Evolutionary conservation across 2,888 invertebrate species (phyloP).

Genomic region (Choristoneura rosaceana): DNA sequence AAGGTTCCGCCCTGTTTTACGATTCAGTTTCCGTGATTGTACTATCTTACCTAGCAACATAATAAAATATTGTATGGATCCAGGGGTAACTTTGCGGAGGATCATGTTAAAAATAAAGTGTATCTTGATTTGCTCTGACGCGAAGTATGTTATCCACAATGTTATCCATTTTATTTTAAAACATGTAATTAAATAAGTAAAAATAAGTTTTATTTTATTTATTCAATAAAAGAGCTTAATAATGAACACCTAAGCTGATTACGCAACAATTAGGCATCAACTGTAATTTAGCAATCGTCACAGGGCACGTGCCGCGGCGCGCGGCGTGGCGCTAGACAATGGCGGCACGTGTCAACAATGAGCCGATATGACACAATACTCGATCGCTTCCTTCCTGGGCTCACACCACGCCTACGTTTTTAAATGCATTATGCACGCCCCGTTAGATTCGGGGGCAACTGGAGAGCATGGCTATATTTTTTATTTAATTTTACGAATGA

Average conservation of each 20-base stretch:
- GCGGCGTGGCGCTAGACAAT: slow-evolving; percentile 17
- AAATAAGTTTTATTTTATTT: not conserved
- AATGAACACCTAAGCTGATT: slow-evolving; percentile 54
- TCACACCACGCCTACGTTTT: slow-evolving; percentile 54
- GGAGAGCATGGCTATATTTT: not conserved
- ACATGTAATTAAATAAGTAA: not conserved
- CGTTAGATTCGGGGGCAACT: slow-evolving; percentile 50
- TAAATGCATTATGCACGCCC: slow-evolving; percentile 60
- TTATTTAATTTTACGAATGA: not conserved
- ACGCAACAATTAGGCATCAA: slow-evolving; percentile 55
- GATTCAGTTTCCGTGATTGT: no score
- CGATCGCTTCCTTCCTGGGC: slow-evolving; percentile 60
- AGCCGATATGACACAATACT: slow-evolving; percentile 46
- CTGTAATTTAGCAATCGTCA: slow-evolving; percentile 36
- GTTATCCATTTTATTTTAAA: no score
- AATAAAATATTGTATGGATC: no score
- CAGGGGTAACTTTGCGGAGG: no score
- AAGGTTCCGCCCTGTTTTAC: no score
- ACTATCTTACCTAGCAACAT: no score
- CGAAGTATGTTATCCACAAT: no score
- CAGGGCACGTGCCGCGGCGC: slow-evolving; percentile 45
- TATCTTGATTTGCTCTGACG: no score
- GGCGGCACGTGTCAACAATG: slow-evolving; percentile 30
- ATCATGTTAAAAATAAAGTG: no score
- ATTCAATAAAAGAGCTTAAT: slow-evolving; percentile 19